Evolutionary conservation across 1,140 invertebrate genomes (phyloP).

Genomic region (Atta colombica): DNA sequence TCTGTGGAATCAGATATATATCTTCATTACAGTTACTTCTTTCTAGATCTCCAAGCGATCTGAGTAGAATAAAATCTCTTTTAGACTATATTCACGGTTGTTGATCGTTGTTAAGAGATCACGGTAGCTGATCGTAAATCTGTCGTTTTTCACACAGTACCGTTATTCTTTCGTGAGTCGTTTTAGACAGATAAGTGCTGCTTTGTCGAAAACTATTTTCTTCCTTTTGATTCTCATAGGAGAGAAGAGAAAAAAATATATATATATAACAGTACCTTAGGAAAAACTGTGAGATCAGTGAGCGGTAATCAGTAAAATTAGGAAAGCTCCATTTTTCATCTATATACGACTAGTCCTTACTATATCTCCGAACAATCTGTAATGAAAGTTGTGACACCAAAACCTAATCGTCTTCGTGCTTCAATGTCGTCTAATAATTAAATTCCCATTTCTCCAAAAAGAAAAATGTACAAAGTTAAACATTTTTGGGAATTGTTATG

Average conservation of each 20-base stretch:
- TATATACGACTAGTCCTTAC: not conserved
- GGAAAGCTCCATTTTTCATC: constrained; percentile 33
- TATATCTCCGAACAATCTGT: constrained; percentile 35
- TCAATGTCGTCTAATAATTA: constrained; percentile 1
- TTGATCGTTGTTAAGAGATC: constrained; percentile 31
- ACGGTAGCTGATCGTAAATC: constrained; percentile 75
- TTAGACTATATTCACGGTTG: not conserved
- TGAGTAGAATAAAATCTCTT: constrained; percentile 24
- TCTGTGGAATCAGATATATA: constrained; percentile 25
- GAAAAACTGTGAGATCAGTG: constrained; percentile 23
- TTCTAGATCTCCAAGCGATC: not conserved
- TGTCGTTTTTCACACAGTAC: constrained; percentile 72
- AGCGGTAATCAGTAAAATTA: constrained; percentile 54
- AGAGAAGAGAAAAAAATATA: not conserved
- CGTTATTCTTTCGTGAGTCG: constrained; percentile 75
- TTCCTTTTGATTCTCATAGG: constrained; percentile 25
- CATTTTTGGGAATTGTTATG: too few species aligned
- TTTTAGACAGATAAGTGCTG: constrained; percentile 34
- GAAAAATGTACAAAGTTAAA: too few species aligned
- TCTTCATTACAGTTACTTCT: constrained; percentile 41
- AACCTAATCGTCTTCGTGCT: constrained; percentile 30
- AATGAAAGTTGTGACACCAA: constrained; percentile 54
- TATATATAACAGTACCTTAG: constrained; percentile 39
- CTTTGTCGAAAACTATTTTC: constrained; percentile 63
- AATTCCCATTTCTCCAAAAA: not conserved